Evolutionary conservation across 30 jellyfish, hydroid and myxozoan species (phyloP).

Genomic region (Cassiopea xamachana): DNA sequence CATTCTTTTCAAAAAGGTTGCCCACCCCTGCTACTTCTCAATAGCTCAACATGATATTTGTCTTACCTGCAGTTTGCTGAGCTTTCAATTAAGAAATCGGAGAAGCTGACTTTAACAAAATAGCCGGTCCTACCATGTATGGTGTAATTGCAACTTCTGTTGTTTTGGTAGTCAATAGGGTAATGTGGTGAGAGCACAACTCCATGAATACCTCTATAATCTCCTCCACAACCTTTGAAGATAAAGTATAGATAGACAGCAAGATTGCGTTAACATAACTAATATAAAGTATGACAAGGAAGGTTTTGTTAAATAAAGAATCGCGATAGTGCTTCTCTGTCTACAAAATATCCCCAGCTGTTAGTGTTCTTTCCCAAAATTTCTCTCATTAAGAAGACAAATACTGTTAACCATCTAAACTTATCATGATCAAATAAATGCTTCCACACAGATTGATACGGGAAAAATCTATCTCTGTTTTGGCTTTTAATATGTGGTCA

Average conservation of each 20-base stretch:
- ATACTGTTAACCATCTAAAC: too few relatives aligned
- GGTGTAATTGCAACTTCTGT: slow-evolving; percentile 62
- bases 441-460: too few relatives aligned
- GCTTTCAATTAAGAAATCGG: slow-evolving; percentile 35
- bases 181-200: slow-evolving; percentile 65
- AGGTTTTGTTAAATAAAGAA: too few relatives aligned
- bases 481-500: too few relatives aligned
- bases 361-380: too few relatives aligned
- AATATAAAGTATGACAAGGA: too few relatives aligned
- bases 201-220: slow-evolving; percentile 44
- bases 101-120: slow-evolving; percentile 23
- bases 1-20: neutral
- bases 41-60: neutral
- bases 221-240: neutral
- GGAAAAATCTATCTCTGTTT: too few relatives aligned
- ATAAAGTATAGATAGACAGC: neutral
- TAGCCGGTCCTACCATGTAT: slow-evolving; percentile 59
- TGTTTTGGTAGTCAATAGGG: slow-evolving; percentile 67
- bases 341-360: too few relatives aligned
- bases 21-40: neutral
- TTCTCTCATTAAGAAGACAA: too few relatives aligned
- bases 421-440: too few relatives aligned
- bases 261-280: neutral
- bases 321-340: too few relatives aligned
- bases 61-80: slow-evolving; percentile 53